These are phyloP conservation scores for Anarsia innoxiella DNA, from an alignment of 2,888 invertebrate genomes.

Conservation along the genomic window DNA sequence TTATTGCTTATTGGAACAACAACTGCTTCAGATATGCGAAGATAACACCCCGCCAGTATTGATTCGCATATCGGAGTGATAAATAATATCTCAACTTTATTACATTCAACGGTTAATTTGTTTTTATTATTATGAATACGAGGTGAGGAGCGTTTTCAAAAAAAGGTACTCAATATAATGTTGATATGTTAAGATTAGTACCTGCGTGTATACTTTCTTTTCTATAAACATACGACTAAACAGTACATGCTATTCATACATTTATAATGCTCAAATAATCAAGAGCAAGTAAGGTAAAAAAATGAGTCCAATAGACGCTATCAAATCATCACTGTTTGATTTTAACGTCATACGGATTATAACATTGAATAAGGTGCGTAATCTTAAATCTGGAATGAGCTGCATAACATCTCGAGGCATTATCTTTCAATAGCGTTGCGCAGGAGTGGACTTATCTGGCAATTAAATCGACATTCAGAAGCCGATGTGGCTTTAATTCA, in stretches of 20 bases:
- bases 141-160: too few species aligned
- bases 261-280: too few species aligned
- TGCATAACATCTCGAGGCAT: conserved; percentile 65
- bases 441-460: conserved; percentile 65
- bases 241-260: too few species aligned
- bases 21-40: conserved; percentile 49
- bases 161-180: too few species aligned
- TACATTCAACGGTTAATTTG: too few species aligned
- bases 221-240: too few species aligned
- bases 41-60: conserved; percentile 34
- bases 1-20: conserved; percentile 66
- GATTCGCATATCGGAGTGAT: conserved; percentile 15
- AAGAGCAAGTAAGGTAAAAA: too few species aligned
- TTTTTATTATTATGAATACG: too few species aligned
- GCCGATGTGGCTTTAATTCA: conserved; percentile 65
- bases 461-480: conserved; percentile 75
- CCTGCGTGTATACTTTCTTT: too few species aligned
- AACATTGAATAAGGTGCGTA: conserved; percentile 21
- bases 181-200: too few species aligned
- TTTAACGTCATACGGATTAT: conserved; percentile 15
- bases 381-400: conserved; percentile 55
- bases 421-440: conserved; percentile 67
- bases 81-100: too few species aligned
- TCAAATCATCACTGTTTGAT: conserved; percentile 9
- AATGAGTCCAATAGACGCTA: too few species aligned